These are phyloP conservation scores for Xestia rhomboidea DNA, from an alignment of 2,888 invertebrate genomes.

Conservation along the genomic window DNA sequence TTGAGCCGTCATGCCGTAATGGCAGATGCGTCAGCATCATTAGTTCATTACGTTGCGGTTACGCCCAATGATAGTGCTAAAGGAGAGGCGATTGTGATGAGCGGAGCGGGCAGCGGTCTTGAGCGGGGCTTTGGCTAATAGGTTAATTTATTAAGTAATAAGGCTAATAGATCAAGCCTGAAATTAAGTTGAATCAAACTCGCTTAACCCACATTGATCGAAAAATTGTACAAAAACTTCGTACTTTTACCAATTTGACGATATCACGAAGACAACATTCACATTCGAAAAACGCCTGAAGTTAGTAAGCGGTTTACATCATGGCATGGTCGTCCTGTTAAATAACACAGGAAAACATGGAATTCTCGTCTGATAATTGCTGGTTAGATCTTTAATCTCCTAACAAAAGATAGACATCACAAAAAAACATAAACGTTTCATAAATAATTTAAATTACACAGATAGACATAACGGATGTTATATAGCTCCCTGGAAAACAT, in stretches of 20 bases:
- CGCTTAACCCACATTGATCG: no score
- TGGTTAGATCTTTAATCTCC: background rate
- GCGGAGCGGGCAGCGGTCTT: conserved; percentile 7
- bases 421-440: no score
- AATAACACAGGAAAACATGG: background rate
- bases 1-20: conserved; percentile 72
- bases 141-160: no score
- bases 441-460: no score
- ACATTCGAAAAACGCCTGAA: background rate
- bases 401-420: background rate
- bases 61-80: conserved; percentile 76
- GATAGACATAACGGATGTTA: no score
- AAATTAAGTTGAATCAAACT: background rate
- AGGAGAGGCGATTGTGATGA: conserved; percentile 21
- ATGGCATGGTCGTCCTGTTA: background rate
- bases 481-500: background rate
- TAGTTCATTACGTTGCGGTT: conserved; percentile 84
- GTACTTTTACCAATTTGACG: no score
- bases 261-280: no score
- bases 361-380: background rate
- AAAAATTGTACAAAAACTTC: background rate
- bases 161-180: no score
- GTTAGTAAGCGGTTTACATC: background rate
- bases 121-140: background rate
- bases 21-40: conserved; percentile 85